Base-by-base conservation (phyloP, 2,797 vertebrate genomes). In the Liparis tanakae region DNA sequence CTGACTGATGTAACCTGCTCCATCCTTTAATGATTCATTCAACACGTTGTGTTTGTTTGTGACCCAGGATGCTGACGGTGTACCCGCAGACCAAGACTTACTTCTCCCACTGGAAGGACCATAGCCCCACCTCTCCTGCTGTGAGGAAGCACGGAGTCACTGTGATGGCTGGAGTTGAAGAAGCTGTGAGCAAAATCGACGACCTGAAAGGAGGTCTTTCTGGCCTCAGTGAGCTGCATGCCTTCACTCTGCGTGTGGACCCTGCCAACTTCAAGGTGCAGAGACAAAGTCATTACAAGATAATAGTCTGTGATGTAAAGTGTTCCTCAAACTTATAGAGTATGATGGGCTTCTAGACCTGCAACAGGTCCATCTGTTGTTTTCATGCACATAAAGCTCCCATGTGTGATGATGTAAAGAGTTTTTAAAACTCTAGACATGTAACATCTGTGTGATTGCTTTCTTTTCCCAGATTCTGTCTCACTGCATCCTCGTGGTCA, bases 221-320 rank as follows among this genome's bases (percentile, higher is more conserved):
- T 41, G 56, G 13, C 10, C 95, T 97, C 65, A 96, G 95, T 18
- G 95, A 95, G 81, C 94, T 96, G 87, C 97, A 98, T 0, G 94
- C 95, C 76, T 94, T 90, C 70, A 93, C 94, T 68, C 95, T 98
- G 82, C 92, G 94, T 6, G 91, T 98, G 83, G 96, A 97, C 60
- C 96, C 95, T 0, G 88, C 94, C 55, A 97, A 96, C 91, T 98
- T 97, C 91, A 96, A 94, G 93, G 96, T 96, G 81, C 87, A 85
- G 20, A 22, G 10, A 3, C 22, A 17, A 4, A 70, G 0, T 37
- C 4, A 55, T 39, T 20, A 1, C n/a, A 12, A 46, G 6, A 72
- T 6, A n/a, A 18, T 10, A 25, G n/a, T 0, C 1, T 8, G 46
- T 8, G 0, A 44, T 2, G 15, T 14, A 1, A 64, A 30, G 15